Conservation (phyloP, 2,113 vertebrate species). For the Prietella phreatophila region DNA sequence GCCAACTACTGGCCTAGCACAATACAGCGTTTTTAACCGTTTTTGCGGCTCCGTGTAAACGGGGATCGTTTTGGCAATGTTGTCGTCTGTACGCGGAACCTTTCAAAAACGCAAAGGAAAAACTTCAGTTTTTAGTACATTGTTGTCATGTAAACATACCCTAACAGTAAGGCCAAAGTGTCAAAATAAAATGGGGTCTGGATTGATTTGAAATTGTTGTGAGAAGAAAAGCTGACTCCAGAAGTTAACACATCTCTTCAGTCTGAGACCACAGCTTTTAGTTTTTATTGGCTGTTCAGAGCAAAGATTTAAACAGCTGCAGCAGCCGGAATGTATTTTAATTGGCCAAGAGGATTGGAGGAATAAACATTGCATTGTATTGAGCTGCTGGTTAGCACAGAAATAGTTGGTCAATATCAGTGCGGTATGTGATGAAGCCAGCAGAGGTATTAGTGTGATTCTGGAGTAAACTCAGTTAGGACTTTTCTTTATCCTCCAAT, state of each 20-base stretch:
- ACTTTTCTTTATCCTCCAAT: neutral
- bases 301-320: neutral
- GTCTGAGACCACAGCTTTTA: neutral
- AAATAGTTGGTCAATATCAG: neutral
- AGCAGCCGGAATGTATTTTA: slow-evolving; percentile 13
- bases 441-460: neutral
- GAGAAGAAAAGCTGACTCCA: neutral
- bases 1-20: too few species aligned
- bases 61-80: too few species aligned
- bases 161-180: neutral
- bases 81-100: too few species aligned
- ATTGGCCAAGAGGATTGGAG: slow-evolving; percentile 1
- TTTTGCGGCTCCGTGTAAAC: too few species aligned
- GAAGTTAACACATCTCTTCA: neutral
- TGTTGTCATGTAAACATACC: too few species aligned
- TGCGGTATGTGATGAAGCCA: neutral
- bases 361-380: neutral
- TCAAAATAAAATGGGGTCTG: neutral
- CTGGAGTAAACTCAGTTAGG: neutral
- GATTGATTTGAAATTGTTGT: neutral
- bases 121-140: too few species aligned
- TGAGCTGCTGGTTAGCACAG: slow-evolving; percentile 1
- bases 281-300: neutral
- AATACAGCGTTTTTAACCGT: too few species aligned
- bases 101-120: too few species aligned